Conservation (phyloP, 2,113 vertebrate genomes). For the Neoarius graeffei region DNA sequence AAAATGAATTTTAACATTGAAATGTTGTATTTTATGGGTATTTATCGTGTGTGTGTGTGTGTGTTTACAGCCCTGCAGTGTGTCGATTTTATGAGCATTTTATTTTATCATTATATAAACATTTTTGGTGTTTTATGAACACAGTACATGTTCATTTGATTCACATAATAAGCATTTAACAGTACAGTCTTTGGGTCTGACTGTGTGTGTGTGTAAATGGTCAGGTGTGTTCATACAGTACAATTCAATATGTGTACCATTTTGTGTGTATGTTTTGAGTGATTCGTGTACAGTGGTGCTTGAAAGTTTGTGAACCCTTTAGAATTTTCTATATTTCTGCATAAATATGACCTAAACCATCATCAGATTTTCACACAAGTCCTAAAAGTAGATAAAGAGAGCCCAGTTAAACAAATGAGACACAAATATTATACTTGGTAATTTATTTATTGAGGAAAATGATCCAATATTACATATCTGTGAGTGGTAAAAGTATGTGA, state of each 20-base stretch:
- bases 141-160: neutral
- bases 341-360: too few species aligned
- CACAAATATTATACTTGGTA: too few species aligned
- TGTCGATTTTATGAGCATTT: neutral
- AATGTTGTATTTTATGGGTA: neutral
- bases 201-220: neutral
- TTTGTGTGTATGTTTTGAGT: neutral
- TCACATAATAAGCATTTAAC: conserved; percentile 13
- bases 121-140: neutral
- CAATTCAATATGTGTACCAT: neutral
- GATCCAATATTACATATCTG: too few species aligned
- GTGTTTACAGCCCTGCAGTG: neutral
- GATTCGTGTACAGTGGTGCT: too few species aligned
- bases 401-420: too few species aligned
- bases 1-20: neutral
- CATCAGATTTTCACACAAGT: too few species aligned
- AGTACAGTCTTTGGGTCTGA: conserved; percentile 3
- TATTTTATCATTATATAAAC: conserved; percentile 14
- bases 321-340: too few species aligned
- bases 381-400: too few species aligned
- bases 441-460: too few species aligned
- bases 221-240: neutral
- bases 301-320: too few species aligned
- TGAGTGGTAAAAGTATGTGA: too few species aligned
- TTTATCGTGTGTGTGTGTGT: neutral